Evolutionary conservation across 2,888 invertebrate genomes (phyloP).

Genomic region (Leucoma salicis): DNA sequence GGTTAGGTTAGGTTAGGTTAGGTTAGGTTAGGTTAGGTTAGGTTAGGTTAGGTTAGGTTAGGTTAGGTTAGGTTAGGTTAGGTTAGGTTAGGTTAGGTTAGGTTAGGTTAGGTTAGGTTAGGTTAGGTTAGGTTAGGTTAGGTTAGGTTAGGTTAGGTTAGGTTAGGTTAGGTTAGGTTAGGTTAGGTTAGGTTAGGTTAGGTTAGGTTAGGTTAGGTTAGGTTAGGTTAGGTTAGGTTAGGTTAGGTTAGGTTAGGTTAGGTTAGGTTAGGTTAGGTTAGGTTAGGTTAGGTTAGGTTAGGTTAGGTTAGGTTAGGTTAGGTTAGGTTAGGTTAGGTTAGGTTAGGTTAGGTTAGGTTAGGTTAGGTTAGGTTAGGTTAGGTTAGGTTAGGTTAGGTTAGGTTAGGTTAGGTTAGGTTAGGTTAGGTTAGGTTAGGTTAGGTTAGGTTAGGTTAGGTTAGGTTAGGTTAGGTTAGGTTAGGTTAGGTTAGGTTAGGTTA

Average conservation of each 20-base stretch:
- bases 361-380: too few relatives aligned
- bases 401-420: too few relatives aligned
- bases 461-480: too few relatives aligned
- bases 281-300: slow-evolving; percentile 20
- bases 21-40: slow-evolving; percentile 12
- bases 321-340: too few relatives aligned
- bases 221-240: slow-evolving; percentile 21
- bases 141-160: slow-evolving; percentile 12
- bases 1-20: slow-evolving; percentile 13
- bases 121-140: slow-evolving; percentile 10
- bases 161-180: slow-evolving; percentile 17
- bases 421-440: too few relatives aligned
- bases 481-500: too few relatives aligned
- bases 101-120: slow-evolving; percentile 19
- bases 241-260: slow-evolving; percentile 17
- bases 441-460: too few relatives aligned
- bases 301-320: slow-evolving; percentile 18
- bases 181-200: slow-evolving; percentile 13
- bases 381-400: too few relatives aligned
- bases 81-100: slow-evolving; percentile 22
- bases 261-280: slow-evolving; percentile 11
- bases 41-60: slow-evolving; percentile 16
- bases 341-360: too few relatives aligned
- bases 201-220: slow-evolving; percentile 23
- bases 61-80: slow-evolving; percentile 11